Evolutionary conservation across 1,140 invertebrate genomes (phyloP), one percentile per base, ranked within the genome.

Genomic region (Drosophila malerkotliana): DNA sequence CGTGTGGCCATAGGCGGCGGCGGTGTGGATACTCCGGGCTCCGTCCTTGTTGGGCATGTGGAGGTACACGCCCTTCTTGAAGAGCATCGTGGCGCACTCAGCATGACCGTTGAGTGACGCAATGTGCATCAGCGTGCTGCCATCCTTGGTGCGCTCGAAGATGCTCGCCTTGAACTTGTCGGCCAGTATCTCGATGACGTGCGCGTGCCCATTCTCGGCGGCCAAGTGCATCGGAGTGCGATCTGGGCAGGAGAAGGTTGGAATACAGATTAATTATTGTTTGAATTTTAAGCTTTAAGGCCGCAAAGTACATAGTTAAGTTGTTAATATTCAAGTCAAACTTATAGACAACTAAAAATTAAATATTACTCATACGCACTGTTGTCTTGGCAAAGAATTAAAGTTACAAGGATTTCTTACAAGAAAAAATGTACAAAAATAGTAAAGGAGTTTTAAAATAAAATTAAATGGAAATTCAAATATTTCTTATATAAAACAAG

Each of bases 11-110:
- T 97, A 97, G 75, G 95, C 94, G 1, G 97, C 97, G 1, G 98
- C 98, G 0, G 97, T 98, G 92, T 98, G 98, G 69, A 98, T 97
- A 89, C 97, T 97, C 47, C 97, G 93, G 0, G 97, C 97, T 39
- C 97, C 97, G 77, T 96, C 95, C 95, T 99, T 99, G 92, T 99
- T 99, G 68, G 99, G 98, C 98, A 99, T 99, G 89, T 99, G 98
- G 0, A 99, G 93, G 67, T 99, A 99, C n/a, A 99, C 98, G 3
- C 99, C 99, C 92, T 99, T 99, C 91, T 98, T 99, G 90, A 99
- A 97, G 21, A 99, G 95, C 94, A 98, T 98, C 93, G 98, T 96
- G n/a, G 98, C 98, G 73, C 98, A 99, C 77, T 99, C 98, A 1
- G 98, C 98, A 92, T 99, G 98, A 0, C 98, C 99, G 91, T 97